A percentile compares a stretch with the other conserved stretches of the same genome.
phyloP scores from a whole-genome alignment of 2,113 vertebrate species.

The Crypturellus undulatus region DNA sequence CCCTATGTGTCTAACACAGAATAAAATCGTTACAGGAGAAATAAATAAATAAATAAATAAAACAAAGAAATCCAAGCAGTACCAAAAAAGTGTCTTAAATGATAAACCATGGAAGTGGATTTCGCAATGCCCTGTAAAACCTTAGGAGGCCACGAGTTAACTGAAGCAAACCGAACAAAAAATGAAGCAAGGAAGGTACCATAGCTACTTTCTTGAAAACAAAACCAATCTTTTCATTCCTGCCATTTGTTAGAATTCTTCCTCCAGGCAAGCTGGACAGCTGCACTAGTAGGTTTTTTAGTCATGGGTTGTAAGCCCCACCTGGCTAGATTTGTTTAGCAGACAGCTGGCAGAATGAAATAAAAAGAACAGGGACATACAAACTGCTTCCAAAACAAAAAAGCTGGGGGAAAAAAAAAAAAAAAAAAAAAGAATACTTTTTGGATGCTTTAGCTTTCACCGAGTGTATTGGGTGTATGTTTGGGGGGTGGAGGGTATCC shows the following conservation, averaged over 20 bases:
- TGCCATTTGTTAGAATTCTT: slow-evolving; percentile 87
- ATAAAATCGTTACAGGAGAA: slow-evolving; percentile 42
- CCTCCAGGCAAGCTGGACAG: slow-evolving; percentile 88
- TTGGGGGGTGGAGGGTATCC: background rate
- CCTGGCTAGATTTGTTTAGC: slow-evolving; percentile 89
- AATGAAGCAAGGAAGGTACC: slow-evolving; percentile 76
- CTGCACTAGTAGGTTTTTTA: slow-evolving; percentile 87
- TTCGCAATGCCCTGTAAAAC: slow-evolving; percentile 68
- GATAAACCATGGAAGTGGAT: slow-evolving; percentile 50
- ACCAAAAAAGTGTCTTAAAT: slow-evolving; percentile 25
- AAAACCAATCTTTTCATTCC: slow-evolving; percentile 83
- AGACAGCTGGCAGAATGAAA: slow-evolving; percentile 90
- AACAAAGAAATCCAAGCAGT: slow-evolving; percentile 34
- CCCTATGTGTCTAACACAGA: slow-evolving; percentile 44
- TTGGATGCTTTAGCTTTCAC: slow-evolving; percentile 75
- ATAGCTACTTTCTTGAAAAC: slow-evolving; percentile 85
- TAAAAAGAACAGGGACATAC: slow-evolving; percentile 82
- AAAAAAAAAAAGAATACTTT: slow-evolving; percentile 76
- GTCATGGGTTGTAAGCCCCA: slow-evolving; percentile 89
- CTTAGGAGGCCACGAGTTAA: slow-evolving; percentile 75
- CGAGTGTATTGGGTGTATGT: slow-evolving; percentile 48
- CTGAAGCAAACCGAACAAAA: slow-evolving; percentile 61
- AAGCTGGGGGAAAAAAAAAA: background rate
- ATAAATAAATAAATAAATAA: background rate
- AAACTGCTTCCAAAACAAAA: slow-evolving; percentile 83